phyloP scores from a whole-genome alignment of 2,797 vertebrate genomes.

The Loriculus beryllinus region DNA sequence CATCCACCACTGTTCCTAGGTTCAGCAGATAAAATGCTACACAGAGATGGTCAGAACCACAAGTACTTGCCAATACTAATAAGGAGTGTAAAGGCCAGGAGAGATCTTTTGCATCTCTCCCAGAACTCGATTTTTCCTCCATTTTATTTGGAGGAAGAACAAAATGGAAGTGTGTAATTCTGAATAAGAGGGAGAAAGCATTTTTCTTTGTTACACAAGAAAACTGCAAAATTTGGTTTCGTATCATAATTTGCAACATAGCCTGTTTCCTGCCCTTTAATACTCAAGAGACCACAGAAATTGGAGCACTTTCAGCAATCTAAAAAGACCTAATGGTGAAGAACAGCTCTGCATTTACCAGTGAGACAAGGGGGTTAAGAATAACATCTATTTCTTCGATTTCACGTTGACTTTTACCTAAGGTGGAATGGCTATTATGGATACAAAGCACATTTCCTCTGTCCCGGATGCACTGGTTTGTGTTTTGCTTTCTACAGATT shows the following conservation, averaged over 20 bases:
- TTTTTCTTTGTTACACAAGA: background rate
- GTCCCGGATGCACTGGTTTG: background rate
- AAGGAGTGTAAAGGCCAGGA: background rate
- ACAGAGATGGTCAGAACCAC: background rate
- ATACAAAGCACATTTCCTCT: background rate
- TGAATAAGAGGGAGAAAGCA: background rate
- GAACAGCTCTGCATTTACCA: background rate
- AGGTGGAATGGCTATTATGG: background rate
- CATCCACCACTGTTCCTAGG: background rate
- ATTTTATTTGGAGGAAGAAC: background rate
- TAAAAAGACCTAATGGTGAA: background rate
- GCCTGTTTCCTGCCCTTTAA: background rate
- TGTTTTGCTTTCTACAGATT: slow-evolving; percentile 50
- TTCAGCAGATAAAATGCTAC: background rate
- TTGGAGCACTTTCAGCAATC: background rate
- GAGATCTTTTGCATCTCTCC: background rate
- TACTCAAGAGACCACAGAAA: background rate
- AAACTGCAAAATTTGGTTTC: background rate
- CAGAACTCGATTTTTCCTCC: background rate
- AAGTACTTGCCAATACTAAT: background rate
- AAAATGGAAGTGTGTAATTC: background rate
- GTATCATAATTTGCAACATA: background rate
- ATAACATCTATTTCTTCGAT: background rate
- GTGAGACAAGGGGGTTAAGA: background rate
- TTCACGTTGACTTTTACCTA: background rate